Evolutionary conservation across 2,797 vertebrate genomes (phyloP).

Genomic region (Sebastes itinus): DNA sequence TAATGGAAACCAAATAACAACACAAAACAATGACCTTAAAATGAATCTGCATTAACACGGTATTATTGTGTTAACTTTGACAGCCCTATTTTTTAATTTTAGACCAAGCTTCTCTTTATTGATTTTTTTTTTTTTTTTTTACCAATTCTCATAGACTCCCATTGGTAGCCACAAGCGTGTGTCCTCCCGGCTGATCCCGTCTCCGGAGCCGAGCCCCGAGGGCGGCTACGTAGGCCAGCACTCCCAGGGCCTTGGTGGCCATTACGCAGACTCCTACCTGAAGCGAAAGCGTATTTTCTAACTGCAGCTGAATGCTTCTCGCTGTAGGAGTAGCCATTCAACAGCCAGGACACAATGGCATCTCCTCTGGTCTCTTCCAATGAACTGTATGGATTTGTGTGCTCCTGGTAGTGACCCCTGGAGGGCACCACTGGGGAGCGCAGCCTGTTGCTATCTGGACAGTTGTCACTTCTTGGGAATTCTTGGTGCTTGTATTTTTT

Average conservation of each 20-base stretch:
- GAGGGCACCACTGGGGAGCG: constrained; percentile 52
- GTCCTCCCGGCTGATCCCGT: constrained; percentile 90
- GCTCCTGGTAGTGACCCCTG: constrained; percentile 60
- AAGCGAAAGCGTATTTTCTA: constrained; percentile 95
- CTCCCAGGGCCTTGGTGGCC: constrained; percentile 92
- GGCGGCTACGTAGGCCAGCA: constrained; percentile 93
- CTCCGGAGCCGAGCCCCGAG: constrained; percentile 92
- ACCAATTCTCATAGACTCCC: constrained; percentile 81
- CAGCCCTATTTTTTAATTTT: not conserved
- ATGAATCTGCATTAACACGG: no score
- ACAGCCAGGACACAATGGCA: constrained; percentile 26
- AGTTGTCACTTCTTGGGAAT: constrained; percentile 56
- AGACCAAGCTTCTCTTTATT: not conserved
- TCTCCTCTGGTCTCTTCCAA: constrained; percentile 28
- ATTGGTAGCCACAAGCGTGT: constrained; percentile 90
- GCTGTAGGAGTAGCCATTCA: constrained; percentile 36
- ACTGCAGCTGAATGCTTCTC: constrained; percentile 27
- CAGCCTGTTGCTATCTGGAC: constrained; percentile 54
- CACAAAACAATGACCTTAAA: no score
- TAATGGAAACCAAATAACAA: no score
- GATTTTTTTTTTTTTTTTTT: not conserved
- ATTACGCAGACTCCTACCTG: constrained; percentile 95
- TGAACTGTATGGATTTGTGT: constrained; percentile 36
- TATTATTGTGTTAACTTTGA: no score
- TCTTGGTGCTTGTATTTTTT: constrained; percentile 51